A percentile compares a stretch with the other conserved stretches of the same genome.
These are phyloP conservation scores for Drosophila asahinai DNA, from an alignment of 1,140 invertebrate genomes.

Conservation along the genomic window DNA sequence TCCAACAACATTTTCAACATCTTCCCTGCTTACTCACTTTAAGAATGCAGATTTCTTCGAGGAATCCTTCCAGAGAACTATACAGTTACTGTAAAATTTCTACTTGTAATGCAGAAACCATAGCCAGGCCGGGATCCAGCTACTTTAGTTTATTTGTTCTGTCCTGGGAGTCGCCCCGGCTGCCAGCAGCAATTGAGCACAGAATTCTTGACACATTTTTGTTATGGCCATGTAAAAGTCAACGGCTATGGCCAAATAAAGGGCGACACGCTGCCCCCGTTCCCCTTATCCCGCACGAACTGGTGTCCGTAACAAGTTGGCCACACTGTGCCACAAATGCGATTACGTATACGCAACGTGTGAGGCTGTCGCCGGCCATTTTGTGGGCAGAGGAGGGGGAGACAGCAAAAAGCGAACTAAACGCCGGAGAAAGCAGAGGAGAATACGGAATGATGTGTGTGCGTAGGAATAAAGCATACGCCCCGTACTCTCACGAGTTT, in stretches of 20 bases:
- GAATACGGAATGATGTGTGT: slow-evolving; percentile 54
- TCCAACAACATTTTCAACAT: not conserved
- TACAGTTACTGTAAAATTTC: slow-evolving; percentile 11
- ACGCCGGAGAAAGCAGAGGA: slow-evolving; percentile 35
- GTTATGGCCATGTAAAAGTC: slow-evolving; percentile 71
- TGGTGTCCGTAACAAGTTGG: slow-evolving; percentile 64
- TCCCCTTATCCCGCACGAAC: not conserved
- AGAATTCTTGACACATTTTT: slow-evolving; percentile 65
- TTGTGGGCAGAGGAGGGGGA: slow-evolving; percentile 6
- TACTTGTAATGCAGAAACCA: slow-evolving; percentile 34
- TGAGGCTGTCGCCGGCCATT: slow-evolving; percentile 40
- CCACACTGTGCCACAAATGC: slow-evolving; percentile 68
- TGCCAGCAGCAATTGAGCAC: slow-evolving; percentile 41
- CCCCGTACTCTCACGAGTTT: slow-evolving; percentile 13
- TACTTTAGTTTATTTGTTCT: slow-evolving; percentile 48
- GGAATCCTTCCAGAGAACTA: not conserved
- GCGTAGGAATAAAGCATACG: slow-evolving; percentile 32
- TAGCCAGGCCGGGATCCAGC: slow-evolving; percentile 18
- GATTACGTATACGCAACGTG: slow-evolving; percentile 76
- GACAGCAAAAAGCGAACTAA: slow-evolving; percentile 28
- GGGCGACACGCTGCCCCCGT: slow-evolving; percentile 34
- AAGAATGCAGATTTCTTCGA: not conserved
- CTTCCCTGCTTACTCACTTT: no score
- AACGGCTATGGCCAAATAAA: slow-evolving; percentile 70
- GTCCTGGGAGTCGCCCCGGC: not conserved